Percentiles rank a stretch among this genome's conserved stretches.
phyloP scores from a whole-genome alignment of 2,888 invertebrate genomes.

The Lapara coniferarum region DNA sequence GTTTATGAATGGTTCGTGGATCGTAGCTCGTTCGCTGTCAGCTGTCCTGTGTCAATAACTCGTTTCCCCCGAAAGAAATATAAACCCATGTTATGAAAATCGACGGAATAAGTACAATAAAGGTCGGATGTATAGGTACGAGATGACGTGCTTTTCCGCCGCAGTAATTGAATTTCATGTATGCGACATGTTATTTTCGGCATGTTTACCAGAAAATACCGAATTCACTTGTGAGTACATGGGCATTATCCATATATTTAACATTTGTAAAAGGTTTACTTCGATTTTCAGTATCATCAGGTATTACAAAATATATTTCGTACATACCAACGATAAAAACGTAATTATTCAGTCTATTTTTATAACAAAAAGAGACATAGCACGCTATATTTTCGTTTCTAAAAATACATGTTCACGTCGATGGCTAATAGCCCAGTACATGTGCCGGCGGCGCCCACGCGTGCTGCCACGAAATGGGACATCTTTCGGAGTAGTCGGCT shows the following conservation, averaged over 20 bases:
- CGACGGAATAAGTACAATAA: neutral
- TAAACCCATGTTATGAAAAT: slow-evolving; percentile 40
- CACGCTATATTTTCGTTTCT: slow-evolving; percentile 2
- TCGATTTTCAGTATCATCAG: too few species aligned
- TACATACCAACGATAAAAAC: neutral
- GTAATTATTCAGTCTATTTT: neutral
- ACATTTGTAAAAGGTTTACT: too few species aligned
- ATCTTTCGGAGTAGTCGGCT: slow-evolving; percentile 48
- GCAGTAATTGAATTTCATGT: neutral
- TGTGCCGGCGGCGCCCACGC: slow-evolving; percentile 51
- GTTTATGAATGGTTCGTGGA: slow-evolving; percentile 14
- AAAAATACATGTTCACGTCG: slow-evolving; percentile 23
- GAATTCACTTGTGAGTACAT: neutral
- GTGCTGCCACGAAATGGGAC: slow-evolving; percentile 56
- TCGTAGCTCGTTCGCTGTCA: slow-evolving; percentile 26
- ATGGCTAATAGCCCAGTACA: slow-evolving; percentile 37
- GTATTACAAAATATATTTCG: too few species aligned
- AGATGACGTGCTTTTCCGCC: neutral
- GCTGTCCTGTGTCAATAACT: slow-evolving; percentile 51
- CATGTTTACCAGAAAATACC: neutral
- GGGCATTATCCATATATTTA: neutral
- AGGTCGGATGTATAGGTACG: neutral
- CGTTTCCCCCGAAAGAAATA: slow-evolving; percentile 42
- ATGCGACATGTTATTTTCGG: neutral
- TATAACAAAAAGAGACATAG: neutral